Base-by-base conservation (phyloP, 30 jellyfish, hydroid and myxozoan genomes). In the Hydra vulgaris region DNA sequence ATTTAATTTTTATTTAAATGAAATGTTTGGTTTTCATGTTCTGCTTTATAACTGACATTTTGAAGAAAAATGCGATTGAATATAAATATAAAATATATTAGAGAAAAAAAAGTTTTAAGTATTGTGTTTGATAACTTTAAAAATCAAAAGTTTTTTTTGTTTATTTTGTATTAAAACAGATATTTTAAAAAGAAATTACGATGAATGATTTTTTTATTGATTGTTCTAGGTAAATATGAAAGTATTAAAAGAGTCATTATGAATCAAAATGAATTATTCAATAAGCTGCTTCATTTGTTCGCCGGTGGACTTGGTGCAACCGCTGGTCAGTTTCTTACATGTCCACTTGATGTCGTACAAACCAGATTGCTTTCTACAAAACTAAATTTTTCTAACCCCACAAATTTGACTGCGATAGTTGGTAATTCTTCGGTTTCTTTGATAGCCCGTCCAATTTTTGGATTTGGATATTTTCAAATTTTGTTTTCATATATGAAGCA, bases 301-400 rank as follows among this genome's bases (percentile, higher is more conserved):
- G 98, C 98, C 12, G 98, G 98, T 21, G 98, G 98, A 54, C 77
- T 91, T 25, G 98, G 98, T 54, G 96, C 96, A 1, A 87, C 98
- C 27, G 98, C 96, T 67, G 98, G 96, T 15, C 96, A 87, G 23
- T 89, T 87, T 73, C 91, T 89, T n/a, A 91, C 98, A 20, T 86
- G 95, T 66, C 99, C 99, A 8, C 79, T 92, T 52, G 99, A 92
- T 86, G 95, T 92, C 21, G 95, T 92, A 23, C 99, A 92, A 88
- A 92, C 99, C 19, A 85, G 99, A 70, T 74, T 92, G 21, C 96
- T 83, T 61, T 92, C 99, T 27, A 66, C 95, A 19, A 81, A 83
- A 0, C 76, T 91, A 15, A 91, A 91, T 54, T 70, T 86, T 25
- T 52, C 96, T 27, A 71, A 73, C 74, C 79, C 74, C 22, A 77